Base-by-base conservation (phyloP, 2,113 vertebrate species). In the Callocephalon fimbriatum region DNA sequence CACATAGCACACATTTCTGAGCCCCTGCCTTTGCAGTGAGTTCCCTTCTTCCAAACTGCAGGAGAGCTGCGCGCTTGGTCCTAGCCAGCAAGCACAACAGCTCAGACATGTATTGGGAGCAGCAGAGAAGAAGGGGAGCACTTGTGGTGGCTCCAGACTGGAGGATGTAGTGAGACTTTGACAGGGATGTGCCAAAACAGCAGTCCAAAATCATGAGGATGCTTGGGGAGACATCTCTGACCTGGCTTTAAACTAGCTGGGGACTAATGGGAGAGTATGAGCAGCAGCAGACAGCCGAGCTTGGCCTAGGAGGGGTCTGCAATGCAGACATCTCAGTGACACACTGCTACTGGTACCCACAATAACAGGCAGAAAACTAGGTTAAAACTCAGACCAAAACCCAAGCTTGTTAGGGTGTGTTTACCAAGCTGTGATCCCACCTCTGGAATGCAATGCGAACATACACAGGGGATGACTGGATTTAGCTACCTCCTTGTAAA, bases 401-500 rank as follows among this genome's bases (percentile, higher is more conserved):
- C 38, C 61, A 75, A 37, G 9, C 4, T 89, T 6, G 2, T 51
- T 51, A 44, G 21, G 8, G 4, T 72, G 7, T 78, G 77, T 80
- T 92, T 95, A 80, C 31, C 54, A 84, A 90, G 29, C n/a, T 48
- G 37, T 3, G 2, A 53, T 87, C 40, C 35, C 61, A 53, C n/a
- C 3, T 10, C 81, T 82, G 84, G 81, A 96, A 93, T 87, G 71
- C 40, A 72, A 37, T 40, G 62, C 20, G 68, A 66, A 29, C 48
- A 61, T 79, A 78, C 4, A 3, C 80, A 58, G 72, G n/a, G 44
- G 40, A 65, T 82, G 70, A 92, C 66, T 90, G 80, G 61, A 47
- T 96, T 88, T 87, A 89, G 35, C 73, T 74, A 54, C 79, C 27
- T 80, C 76, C 76, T 75, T 78, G 51, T 95, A 78, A 96, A 94